Evolutionary conservation across 64 coral and sea anemone genomes (phyloP).

Genomic region (Pocillopora damicornis): DNA sequence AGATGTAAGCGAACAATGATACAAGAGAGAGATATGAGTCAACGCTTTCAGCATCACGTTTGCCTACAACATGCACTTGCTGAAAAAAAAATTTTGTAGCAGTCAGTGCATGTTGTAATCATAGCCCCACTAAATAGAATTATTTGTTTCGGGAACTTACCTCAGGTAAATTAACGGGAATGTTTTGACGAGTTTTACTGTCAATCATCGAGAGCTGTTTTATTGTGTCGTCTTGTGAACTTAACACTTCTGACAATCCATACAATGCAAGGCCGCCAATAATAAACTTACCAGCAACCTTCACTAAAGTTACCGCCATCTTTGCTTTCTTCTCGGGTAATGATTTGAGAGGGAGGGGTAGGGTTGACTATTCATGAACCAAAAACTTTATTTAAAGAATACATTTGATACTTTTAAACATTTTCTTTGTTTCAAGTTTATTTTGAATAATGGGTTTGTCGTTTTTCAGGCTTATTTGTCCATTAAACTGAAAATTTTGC

Average conservation of each 20-base stretch:
- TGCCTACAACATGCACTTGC: too few species aligned
- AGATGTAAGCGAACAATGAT: too few species aligned
- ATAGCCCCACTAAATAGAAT: neutral
- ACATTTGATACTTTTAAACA: neutral
- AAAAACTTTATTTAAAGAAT: neutral
- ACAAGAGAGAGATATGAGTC: too few species aligned
- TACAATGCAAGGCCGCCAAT: slow-evolving; percentile 27
- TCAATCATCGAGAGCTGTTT: slow-evolving; percentile 10
- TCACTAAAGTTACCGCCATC: neutral
- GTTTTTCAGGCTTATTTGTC: too few species aligned
- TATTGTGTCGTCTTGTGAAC: slow-evolving; percentile 24
- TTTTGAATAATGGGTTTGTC: neutral
- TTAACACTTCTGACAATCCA: slow-evolving; percentile 38
- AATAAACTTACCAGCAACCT: slow-evolving; percentile 7
- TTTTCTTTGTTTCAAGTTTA: neutral
- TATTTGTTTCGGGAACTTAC: neutral
- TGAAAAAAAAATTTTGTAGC: too few species aligned
- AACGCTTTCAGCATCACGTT: too few species aligned
- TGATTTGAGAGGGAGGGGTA: neutral
- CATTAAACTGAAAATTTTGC: too few species aligned
- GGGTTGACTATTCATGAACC: neutral
- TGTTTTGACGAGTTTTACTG: slow-evolving; percentile 37
- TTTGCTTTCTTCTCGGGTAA: neutral
- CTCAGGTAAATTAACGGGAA: slow-evolving; percentile 31
- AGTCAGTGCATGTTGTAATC: neutral